Conservation (phyloP, 2,113 vertebrate genomes). For the Pachyramphus minor region DNA sequence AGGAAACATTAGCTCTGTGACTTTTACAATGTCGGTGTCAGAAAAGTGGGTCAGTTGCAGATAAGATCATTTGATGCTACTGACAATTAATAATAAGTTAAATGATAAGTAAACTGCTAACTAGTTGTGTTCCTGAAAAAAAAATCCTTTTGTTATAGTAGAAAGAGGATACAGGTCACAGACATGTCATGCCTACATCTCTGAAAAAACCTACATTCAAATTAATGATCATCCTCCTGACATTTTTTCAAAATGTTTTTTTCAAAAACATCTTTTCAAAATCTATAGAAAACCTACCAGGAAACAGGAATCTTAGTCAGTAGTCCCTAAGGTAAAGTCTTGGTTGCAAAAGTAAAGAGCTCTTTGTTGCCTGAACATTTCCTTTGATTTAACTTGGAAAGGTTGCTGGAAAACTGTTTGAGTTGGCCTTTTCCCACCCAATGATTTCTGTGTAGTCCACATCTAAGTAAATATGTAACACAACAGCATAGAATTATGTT, state of each 20-base stretch:
- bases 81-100: neutral
- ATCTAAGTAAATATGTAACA: conserved; percentile 18
- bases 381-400: conserved; percentile 43
- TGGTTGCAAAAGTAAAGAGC: conserved; percentile 28
- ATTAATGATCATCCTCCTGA: neutral
- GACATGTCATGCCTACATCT: neutral
- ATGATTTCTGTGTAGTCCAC: neutral
- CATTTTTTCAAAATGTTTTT: too few relatives aligned
- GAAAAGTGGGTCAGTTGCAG: neutral
- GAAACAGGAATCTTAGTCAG: conserved; percentile 5
- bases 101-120: neutral
- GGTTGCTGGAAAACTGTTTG: conserved; percentile 1
- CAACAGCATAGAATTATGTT: neutral
- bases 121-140: neutral
- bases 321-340: neutral
- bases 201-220: neutral
- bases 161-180: neutral
- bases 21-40: neutral
- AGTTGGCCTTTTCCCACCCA: neutral
- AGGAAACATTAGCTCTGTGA: neutral
- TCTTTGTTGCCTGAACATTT: conserved; percentile 17
- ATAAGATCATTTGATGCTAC: neutral
- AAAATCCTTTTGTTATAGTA: neutral
- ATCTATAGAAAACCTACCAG: neutral
- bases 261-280: neutral